A percentile compares a stretch with the other conserved stretches of the same genome.
Evolutionary conservation across 2,888 invertebrate genomes (phyloP).

Genomic region (Macaria liturata): DNA sequence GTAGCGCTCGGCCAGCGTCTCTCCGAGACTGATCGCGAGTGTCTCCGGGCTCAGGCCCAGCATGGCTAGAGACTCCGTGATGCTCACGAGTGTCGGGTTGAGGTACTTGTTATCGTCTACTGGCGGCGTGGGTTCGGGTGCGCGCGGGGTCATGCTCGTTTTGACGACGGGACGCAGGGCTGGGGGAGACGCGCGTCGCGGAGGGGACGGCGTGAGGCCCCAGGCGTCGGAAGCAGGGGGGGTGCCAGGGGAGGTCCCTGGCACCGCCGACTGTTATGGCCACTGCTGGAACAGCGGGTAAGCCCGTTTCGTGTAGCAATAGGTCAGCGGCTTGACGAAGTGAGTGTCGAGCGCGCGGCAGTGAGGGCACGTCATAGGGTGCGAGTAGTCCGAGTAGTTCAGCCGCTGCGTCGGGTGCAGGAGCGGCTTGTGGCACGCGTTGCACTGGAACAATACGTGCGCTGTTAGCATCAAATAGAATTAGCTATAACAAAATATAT

Average conservation of each 20-base stretch:
- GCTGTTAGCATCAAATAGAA: background rate
- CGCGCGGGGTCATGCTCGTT: conserved; percentile 76
- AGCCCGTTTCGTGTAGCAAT: conserved; percentile 91
- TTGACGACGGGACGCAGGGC: conserved; percentile 77
- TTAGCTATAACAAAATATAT: background rate
- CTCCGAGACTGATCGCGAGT: conserved; percentile 73
- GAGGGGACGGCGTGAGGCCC: conserved; percentile 67
- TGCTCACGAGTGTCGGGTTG: conserved; percentile 63
- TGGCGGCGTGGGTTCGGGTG: conserved; percentile 44
- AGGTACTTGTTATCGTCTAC: conserved; percentile 58
- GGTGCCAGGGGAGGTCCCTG: conserved; percentile 83
- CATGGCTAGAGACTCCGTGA: conserved; percentile 73
- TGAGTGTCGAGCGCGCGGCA: conserved; percentile 96
- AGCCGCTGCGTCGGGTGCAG: conserved; percentile 93
- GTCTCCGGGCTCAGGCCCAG: conserved; percentile 72
- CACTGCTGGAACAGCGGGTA: conserved; percentile 88
- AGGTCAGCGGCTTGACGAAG: conserved; percentile 95
- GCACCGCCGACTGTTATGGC: conserved; percentile 94
- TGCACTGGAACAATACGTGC: conserved; percentile 87
- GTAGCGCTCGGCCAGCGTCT: conserved; percentile 74
- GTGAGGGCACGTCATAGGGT: conserved; percentile 94
- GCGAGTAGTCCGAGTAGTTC: conserved; percentile 97
- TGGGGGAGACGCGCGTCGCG: conserved; percentile 71
- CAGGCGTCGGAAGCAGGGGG: conserved; percentile 65
- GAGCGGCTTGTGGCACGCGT: conserved; percentile 94